Evolutionary conservation across 2,888 invertebrate genomes (phyloP).

Genomic region (Ormia ochracea): DNA sequence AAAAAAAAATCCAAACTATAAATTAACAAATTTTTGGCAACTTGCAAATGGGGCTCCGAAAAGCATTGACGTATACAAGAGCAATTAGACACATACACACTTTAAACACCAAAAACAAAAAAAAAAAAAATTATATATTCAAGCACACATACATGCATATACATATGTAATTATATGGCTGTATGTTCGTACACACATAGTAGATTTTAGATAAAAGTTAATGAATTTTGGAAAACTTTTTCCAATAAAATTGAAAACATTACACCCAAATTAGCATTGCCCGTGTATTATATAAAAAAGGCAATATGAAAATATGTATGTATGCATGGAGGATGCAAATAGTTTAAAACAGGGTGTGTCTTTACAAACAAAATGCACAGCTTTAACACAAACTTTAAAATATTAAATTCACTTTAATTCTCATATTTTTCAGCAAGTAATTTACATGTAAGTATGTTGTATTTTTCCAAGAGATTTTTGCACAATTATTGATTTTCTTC

Average conservation of each 20-base stretch:
- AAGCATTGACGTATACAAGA: conserved; percentile 32
- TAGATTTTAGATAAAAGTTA: neutral
- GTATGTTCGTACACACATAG: too few species aligned
- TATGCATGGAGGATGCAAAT: neutral
- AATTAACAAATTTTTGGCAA: conserved; percentile 50
- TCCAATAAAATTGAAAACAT: neutral
- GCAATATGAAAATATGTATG: neutral
- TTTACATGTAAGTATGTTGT: neutral
- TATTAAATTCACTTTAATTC: neutral
- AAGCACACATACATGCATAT: neutral
- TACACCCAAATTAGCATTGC: neutral
- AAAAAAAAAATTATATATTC: neutral
- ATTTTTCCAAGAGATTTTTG: neutral
- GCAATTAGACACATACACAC: conserved; percentile 3
- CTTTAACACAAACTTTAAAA: neutral
- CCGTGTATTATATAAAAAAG: neutral
- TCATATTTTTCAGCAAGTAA: neutral
- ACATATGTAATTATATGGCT: too few species aligned
- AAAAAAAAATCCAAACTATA: neutral
- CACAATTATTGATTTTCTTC: neutral
- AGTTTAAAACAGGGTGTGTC: conserved; percentile 56
- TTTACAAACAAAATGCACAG: conserved; percentile 3
- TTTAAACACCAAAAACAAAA: neutral
- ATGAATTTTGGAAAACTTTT: neutral
- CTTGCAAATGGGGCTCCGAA: conserved; percentile 18